phyloP scores from a whole-genome alignment of 2,888 invertebrate genomes.

The Pardosa pseudoannulata region DNA sequence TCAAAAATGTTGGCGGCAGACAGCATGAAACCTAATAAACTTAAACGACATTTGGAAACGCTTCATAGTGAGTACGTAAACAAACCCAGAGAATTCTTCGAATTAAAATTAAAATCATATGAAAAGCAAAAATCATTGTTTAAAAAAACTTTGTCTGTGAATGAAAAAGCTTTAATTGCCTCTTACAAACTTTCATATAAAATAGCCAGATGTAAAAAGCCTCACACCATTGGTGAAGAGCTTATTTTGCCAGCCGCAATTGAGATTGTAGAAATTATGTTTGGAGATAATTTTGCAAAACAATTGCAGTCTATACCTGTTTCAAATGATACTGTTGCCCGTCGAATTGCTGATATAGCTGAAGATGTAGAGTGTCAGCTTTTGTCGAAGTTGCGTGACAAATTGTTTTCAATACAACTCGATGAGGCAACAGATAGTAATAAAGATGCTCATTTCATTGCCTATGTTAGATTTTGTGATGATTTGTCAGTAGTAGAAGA shows the following conservation, averaged over 20 bases:
- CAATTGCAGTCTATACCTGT: slow-evolving; percentile 26
- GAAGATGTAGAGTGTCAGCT: slow-evolving; percentile 44
- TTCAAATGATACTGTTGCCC: slow-evolving; percentile 44
- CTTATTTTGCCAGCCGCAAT: slow-evolving; percentile 25
- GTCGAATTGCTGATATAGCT: slow-evolving; percentile 39
- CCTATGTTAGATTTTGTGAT: slow-evolving; percentile 38
- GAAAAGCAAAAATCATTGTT: slow-evolving; percentile 14
- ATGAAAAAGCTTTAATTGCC: slow-evolving; percentile 46
- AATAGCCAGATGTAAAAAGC: slow-evolving; percentile 58
- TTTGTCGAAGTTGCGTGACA: slow-evolving; percentile 3
- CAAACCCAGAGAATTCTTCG: slow-evolving; percentile 12
- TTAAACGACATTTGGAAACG: slow-evolving; percentile 16
- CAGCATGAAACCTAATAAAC: slow-evolving; percentile 30
- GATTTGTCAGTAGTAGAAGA: slow-evolving; percentile 34
- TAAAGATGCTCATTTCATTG: slow-evolving; percentile 36
- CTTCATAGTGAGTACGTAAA: slow-evolving; percentile 11
- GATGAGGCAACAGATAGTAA: slow-evolving; percentile 34
- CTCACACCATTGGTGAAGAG: slow-evolving; percentile 48
- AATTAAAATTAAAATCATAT: neutral
- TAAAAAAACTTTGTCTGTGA: slow-evolving; percentile 16
- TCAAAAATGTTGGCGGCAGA: slow-evolving; percentile 18
- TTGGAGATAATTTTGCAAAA: slow-evolving; percentile 21
- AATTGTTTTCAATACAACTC: slow-evolving; percentile 22
- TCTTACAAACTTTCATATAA: slow-evolving; percentile 50
- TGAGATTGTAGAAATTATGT: slow-evolving; percentile 32